Evolutionary conservation across 2,113 vertebrate genomes (phyloP).

Genomic region (Ardeotis arabs): DNA sequence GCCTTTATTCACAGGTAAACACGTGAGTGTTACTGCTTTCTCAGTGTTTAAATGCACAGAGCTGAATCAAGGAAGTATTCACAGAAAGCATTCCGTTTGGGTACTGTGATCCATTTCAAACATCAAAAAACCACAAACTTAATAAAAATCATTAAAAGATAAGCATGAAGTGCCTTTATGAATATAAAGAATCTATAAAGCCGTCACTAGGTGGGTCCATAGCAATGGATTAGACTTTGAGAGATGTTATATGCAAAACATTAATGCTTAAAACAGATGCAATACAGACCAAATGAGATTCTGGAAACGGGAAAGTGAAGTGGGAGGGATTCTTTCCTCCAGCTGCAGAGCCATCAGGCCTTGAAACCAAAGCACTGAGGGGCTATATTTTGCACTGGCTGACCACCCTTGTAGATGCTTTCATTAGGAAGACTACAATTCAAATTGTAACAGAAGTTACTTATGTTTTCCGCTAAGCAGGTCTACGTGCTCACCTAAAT

Average conservation of each 20-base stretch:
- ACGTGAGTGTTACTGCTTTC: neutral
- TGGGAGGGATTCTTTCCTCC: neutral
- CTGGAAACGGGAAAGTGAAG: neutral
- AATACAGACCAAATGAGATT: neutral
- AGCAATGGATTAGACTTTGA: constrained; percentile 57
- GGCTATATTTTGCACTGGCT: neutral
- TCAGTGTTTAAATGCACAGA: neutral
- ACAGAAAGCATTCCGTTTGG: neutral
- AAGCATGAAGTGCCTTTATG: constrained; percentile 17
- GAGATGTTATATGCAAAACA: constrained; percentile 28
- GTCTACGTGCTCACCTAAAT: neutral
- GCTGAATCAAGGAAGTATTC: neutral
- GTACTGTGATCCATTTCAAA: neutral
- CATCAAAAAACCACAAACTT: neutral
- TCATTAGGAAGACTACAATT: neutral
- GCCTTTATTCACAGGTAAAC: neutral
- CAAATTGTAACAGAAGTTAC: neutral
- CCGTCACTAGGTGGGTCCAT: constrained; percentile 76
- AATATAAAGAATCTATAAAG: constrained; percentile 68
- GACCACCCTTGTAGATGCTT: neutral
- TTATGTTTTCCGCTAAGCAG: neutral
- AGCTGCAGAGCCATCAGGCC: neutral
- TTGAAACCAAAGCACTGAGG: neutral
- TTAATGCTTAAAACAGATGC: constrained; percentile 40
- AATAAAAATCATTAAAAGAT: neutral